Evolutionary conservation across 2,888 invertebrate genomes (phyloP).

Genomic region (Drosophila neutralis): DNA sequence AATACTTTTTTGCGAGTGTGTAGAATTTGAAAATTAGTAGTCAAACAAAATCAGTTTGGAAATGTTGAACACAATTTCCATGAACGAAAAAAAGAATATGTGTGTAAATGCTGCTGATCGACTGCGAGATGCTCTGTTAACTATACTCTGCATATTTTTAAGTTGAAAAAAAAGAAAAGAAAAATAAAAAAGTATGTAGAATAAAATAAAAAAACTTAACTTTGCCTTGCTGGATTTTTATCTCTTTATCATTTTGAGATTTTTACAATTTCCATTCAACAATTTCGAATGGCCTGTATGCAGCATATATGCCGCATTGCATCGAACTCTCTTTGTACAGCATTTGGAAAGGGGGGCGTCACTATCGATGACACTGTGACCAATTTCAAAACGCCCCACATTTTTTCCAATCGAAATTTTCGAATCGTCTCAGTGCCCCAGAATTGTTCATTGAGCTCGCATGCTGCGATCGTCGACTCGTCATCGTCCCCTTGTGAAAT

Average conservation of each 20-base stretch:
- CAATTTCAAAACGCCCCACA: constrained; percentile 73
- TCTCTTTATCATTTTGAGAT: neutral
- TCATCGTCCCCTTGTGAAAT: constrained; percentile 1
- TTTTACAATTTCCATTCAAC: neutral
- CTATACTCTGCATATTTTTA: neutral
- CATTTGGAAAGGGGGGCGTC: constrained; percentile 57
- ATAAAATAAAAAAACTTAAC: neutral
- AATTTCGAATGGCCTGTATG: neutral
- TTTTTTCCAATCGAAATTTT: constrained; percentile 39
- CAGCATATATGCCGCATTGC: neutral
- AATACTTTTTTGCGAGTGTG: constrained; percentile 9
- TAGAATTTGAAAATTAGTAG: constrained; percentile 17
- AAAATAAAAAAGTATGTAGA: neutral
- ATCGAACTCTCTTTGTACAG: neutral
- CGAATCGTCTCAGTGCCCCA: constrained; percentile 52
- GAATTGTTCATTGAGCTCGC: constrained; percentile 44
- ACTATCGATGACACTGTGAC: constrained; percentile 36
- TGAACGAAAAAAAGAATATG: neutral
- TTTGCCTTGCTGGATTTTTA: rapidly evolving
- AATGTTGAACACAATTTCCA: constrained; percentile 28
- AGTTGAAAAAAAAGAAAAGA: neutral
- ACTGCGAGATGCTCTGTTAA: constrained; percentile 4
- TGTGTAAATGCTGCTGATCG: neutral
- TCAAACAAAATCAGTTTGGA: constrained; percentile 16
- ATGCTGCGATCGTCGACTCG: constrained; percentile 12